Percentiles rank a stretch among this genome's conserved stretches.
Conservation (phyloP, 2,113 vertebrate species). For the Eulacestoma nigropectus region DNA sequence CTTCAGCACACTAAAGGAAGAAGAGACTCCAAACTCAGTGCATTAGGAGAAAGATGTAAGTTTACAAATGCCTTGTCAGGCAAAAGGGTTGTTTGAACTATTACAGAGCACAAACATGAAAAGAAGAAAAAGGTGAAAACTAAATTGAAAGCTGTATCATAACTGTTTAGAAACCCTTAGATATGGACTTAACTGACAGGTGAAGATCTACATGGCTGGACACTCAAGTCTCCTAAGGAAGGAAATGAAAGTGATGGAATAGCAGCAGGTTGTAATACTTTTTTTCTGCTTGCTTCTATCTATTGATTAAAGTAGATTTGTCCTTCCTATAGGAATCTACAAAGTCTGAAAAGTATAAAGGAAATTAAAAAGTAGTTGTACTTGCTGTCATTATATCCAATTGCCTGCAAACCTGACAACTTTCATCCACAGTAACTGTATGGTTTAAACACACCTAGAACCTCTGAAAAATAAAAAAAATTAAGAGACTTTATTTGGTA, state of each 20-base stretch:
- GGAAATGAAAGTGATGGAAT: background rate
- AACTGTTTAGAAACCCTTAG: background rate
- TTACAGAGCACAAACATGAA: background rate
- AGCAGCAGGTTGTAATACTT: background rate
- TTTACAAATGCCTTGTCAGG: background rate
- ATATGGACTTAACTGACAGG: background rate
- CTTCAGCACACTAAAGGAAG: background rate
- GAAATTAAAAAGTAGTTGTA: background rate
- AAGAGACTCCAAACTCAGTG: background rate
- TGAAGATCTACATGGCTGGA: background rate
- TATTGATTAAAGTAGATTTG: constrained; percentile 27
- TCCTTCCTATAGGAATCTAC: background rate
- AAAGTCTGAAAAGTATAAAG: background rate
- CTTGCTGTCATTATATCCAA: background rate
- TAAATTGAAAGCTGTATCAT: background rate
- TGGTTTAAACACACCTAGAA: background rate
- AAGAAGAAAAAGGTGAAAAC: background rate
- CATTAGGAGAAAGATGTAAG: background rate
- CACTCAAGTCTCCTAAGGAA: background rate
- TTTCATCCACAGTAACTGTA: background rate
- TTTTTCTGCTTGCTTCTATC: background rate
- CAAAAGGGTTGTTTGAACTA: background rate
- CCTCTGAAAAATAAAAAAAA: background rate
- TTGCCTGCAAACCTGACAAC: background rate
- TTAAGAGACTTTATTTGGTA: background rate